Evolutionary conservation across 2,888 invertebrate genomes (phyloP).

Genomic region (Nasonia oneida): DNA sequence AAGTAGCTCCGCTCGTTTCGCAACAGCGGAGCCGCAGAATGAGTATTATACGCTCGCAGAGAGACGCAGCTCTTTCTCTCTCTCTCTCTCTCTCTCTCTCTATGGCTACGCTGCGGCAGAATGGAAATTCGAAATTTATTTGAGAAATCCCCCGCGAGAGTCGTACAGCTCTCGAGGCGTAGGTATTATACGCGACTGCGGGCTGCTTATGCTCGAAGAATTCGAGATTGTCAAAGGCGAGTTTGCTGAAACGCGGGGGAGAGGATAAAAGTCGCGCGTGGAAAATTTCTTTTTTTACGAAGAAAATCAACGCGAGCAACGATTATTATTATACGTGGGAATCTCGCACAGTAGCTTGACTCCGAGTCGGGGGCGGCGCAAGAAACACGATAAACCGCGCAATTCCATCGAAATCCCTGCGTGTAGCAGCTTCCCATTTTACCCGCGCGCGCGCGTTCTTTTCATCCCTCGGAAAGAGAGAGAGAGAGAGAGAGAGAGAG

Average conservation of each 20-base stretch:
- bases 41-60: conserved; percentile 38
- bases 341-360: conserved; percentile 33
- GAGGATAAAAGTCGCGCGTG: background rate
- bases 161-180: background rate
- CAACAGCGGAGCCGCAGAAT: conserved; percentile 48
- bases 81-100: too few species aligned
- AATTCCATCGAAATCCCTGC: conserved; percentile 58
- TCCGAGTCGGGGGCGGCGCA: background rate
- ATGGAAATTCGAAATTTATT: conserved; percentile 54
- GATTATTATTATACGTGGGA: background rate
- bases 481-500: background rate
- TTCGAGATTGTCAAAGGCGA: background rate
- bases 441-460: conserved; percentile 11
- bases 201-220: background rate
- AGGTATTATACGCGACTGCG: background rate
- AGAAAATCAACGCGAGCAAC: background rate
- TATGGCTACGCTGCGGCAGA: conserved; percentile 8
- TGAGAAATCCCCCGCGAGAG: conserved; percentile 8
- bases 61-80: background rate
- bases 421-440: conserved; percentile 51
- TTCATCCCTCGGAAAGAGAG: background rate
- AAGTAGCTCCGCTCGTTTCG: conserved; percentile 38
- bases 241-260: background rate
- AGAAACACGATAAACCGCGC: conserved; percentile 45
- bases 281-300: background rate